A percentile compares a stretch with the other conserved stretches of the same genome.
Conservation (phyloP, 2,113 vertebrate genomes). For the Nibea coibor region DNA sequence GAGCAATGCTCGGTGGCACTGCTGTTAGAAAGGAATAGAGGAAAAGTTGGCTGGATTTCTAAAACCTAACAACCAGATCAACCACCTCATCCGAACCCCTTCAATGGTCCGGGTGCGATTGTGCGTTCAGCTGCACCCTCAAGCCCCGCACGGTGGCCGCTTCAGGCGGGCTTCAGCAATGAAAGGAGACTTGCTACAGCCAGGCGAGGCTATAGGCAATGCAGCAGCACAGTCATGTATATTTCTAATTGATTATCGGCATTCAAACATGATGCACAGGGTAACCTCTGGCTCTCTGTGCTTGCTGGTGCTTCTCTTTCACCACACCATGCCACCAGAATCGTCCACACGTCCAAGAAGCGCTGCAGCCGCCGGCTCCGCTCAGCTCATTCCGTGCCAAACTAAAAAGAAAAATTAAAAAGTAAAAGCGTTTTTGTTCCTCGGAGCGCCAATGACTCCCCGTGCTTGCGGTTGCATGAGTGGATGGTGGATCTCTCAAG, state of each 20-base stretch:
- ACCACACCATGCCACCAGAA: constrained; percentile 67
- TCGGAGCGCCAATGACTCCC: constrained; percentile 61
- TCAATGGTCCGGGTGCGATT: constrained; percentile 66
- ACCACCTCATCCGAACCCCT: constrained; percentile 82
- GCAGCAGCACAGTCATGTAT: constrained; percentile 75
- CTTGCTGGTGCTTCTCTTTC: constrained; percentile 55
- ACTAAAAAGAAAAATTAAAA: constrained; percentile 52
- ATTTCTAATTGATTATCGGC: constrained; percentile 73
- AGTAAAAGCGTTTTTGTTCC: constrained; percentile 54
- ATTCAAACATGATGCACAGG: constrained; percentile 75
- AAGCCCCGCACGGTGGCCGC: constrained; percentile 60
- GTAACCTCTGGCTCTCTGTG: constrained; percentile 41
- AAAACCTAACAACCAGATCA: constrained; percentile 60
- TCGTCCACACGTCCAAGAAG: constrained; percentile 22
- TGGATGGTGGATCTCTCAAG: constrained; percentile 70
- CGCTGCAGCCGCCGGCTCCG: constrained; percentile 32
- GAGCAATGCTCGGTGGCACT: constrained; percentile 78
- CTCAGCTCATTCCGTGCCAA: constrained; percentile 57
- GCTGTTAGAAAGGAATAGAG: constrained; percentile 69
- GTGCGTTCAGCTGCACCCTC: constrained; percentile 70
- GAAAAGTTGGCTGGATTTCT: constrained; percentile 75
- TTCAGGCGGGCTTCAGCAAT: constrained; percentile 48
- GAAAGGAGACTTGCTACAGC: constrained; percentile 54
- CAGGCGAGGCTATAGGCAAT: constrained; percentile 71
- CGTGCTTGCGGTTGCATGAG: constrained; percentile 75